Evolutionary conservation across 2,797 vertebrate species (phyloP), one percentile per base, ranked within the genome.

Genomic region (Helarctos malayanus): DNA sequence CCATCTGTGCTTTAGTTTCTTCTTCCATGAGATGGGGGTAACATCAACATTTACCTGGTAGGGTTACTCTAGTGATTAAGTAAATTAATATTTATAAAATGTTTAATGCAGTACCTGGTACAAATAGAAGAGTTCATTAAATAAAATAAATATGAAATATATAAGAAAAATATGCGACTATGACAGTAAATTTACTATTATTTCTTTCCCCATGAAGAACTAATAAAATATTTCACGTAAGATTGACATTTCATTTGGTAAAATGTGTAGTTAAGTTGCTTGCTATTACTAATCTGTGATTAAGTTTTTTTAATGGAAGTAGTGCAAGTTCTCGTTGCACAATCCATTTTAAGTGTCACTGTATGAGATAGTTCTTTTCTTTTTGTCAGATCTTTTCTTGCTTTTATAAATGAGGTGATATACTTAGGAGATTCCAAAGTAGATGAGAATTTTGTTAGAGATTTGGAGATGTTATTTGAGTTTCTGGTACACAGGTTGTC

Each of bases 81-180:
- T 83, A 94, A 84, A 5, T 90, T 97, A 71, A 81, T 95, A 69
- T 92, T 69, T 92, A 59, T 94, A 76, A 75, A 80, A 65, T 96
- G 23, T 25, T 95, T 83, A 96, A 61, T 65, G 38, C 16, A 88
- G 19, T 57, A 14, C 8, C 49, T 94, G 88, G 32, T 78, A 69
- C 18, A 68, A 35, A 52, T 91, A 75, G 35, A 57, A 61, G 5
- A 69, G 32, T 95, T 81, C 84, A 29, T 97, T 96, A 76, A 95
- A 61, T 85, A 93, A 83, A 90, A 68, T 27, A 78, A 85, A 63
- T 73, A 57, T 54, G 25, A 54, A 78, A 69, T 87, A 76, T 29
- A 10, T 73, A 61, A 89, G 90, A 86, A 83, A 92, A 69, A 54
- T 91, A 41, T 11, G 14, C 18, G 18, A 59, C 14, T 75, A 25